phyloP scores from a whole-genome alignment of 2,113 vertebrate genomes.

The Condylura cristata region DNA sequence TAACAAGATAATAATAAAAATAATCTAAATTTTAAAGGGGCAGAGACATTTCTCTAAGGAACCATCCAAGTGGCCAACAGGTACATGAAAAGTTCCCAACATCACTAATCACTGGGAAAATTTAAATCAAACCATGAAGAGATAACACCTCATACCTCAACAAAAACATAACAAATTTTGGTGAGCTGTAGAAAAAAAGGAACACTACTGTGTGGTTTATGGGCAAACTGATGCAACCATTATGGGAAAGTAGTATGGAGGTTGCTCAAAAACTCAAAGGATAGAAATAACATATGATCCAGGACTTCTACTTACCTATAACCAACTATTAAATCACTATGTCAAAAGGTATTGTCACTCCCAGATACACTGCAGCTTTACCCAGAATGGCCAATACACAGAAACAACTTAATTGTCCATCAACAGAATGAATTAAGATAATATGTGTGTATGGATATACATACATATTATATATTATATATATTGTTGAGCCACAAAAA shows the following conservation, averaged over 20 bases:
- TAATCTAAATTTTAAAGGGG: background rate
- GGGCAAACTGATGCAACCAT: background rate
- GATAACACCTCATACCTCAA: background rate
- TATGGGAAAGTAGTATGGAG: background rate
- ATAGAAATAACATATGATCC: background rate
- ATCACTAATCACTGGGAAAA: background rate
- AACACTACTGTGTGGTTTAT: background rate
- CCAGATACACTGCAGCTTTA: background rate
- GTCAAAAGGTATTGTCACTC: background rate
- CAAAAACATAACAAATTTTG: background rate
- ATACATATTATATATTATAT: background rate
- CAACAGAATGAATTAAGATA: background rate
- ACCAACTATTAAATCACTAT: background rate
- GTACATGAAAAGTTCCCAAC: background rate
- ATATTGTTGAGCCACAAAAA: background rate
- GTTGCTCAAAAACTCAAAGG: background rate
- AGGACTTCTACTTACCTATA: background rate
- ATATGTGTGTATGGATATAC: background rate
- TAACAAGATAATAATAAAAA: background rate
- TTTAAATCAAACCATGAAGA: background rate
- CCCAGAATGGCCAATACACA: background rate
- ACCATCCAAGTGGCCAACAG: background rate
- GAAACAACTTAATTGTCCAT: background rate
- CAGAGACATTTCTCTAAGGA: background rate
- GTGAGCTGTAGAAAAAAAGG: background rate